A percentile compares a stretch with the other conserved stretches of the same genome.
These are phyloP conservation scores for Amphiprion ocellaris DNA, from an alignment of 2,113 vertebrate genomes.

Conservation along the genomic window DNA sequence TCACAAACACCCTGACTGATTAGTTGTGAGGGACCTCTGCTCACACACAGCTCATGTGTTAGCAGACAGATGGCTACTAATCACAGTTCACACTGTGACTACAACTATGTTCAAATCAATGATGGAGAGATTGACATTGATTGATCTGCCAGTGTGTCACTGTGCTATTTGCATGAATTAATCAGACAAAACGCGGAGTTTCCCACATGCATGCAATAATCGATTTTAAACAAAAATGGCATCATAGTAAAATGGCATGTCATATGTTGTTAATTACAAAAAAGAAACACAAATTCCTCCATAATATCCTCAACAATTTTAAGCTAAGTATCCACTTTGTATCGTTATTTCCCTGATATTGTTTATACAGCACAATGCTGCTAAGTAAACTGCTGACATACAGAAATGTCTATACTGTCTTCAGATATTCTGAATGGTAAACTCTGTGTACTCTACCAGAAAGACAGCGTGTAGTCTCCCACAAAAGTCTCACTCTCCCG, in stretches of 20 bases:
- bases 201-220: neutral
- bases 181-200: neutral
- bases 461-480: constrained; percentile 98
- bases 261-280: too few species aligned
- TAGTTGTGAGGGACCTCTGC: neutral
- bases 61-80: constrained; percentile 2
- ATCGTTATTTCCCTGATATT: neutral
- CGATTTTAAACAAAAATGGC: neutral
- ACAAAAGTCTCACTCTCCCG: constrained; percentile 98
- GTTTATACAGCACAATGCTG: neutral
- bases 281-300: too few species aligned
- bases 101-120: constrained; percentile 28
- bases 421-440: neutral
- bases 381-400: neutral
- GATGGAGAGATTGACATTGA: constrained; percentile 17
- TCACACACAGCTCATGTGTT: constrained; percentile 5
- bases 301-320: too few species aligned
- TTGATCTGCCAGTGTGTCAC: constrained; percentile 17
- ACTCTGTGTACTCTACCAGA: constrained; percentile 88
- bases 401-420: neutral
- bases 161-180: neutral
- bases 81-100: constrained; percentile 21
- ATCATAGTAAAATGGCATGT: too few species aligned
- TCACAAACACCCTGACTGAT: constrained; percentile 14
- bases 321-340: neutral